phyloP scores from a whole-genome alignment of 2,797 vertebrate genomes.

The Zalophus californianus region DNA sequence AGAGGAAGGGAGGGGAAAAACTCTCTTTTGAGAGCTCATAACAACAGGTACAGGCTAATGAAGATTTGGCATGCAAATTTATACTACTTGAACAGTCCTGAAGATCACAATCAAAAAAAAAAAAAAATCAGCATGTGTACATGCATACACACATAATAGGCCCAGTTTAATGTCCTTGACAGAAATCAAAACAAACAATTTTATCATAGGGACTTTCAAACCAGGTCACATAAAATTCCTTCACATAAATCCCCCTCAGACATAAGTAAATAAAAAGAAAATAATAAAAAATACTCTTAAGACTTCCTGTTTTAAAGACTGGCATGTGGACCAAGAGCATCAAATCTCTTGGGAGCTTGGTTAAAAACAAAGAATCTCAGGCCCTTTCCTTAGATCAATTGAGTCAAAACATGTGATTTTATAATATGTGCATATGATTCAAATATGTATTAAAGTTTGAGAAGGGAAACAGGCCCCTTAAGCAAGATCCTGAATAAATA shows the following conservation, averaged over 20 bases:
- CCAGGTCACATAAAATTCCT: background rate
- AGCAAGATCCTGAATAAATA: background rate
- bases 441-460: background rate
- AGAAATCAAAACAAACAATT: background rate
- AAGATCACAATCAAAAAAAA: background rate
- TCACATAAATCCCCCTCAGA: background rate
- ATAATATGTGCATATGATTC: background rate
- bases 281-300: background rate
- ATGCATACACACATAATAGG: background rate
- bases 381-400: fast-evolving
- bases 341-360: background rate
- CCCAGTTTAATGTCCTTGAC: background rate
- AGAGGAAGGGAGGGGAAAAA: background rate
- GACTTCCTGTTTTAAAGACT: background rate
- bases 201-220: background rate
- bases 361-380: background rate
- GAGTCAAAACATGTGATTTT: background rate
- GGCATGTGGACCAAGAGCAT: no score
- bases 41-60: background rate
- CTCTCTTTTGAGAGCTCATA: background rate
- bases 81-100: background rate
- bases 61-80: background rate
- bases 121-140: background rate
- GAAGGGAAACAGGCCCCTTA: background rate
- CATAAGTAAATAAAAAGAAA: background rate